Evolutionary conservation across 1,140 invertebrate genomes (phyloP).

Genomic region (Euschistus heros): DNA sequence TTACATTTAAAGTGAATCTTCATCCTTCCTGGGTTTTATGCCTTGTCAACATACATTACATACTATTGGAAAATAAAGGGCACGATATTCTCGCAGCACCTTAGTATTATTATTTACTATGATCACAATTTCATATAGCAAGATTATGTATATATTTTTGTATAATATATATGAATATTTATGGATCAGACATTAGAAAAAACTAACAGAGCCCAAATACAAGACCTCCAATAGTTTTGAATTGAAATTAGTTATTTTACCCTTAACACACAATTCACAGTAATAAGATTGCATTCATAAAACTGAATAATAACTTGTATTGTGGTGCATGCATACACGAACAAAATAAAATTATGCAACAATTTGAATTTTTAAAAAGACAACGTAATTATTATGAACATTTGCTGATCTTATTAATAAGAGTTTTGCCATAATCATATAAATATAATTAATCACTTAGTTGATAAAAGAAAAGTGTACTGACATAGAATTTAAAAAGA

Average conservation of each 20-base stretch:
- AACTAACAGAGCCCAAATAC: not conserved
- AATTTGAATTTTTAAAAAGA: not conserved
- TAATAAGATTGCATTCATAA: not conserved
- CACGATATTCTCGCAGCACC: constrained; percentile 3
- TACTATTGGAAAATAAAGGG: constrained; percentile 9
- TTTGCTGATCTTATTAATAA: too few species aligned
- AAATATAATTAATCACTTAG: too few species aligned
- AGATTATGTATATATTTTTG: not conserved
- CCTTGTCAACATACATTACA: constrained; percentile 12
- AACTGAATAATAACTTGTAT: not conserved
- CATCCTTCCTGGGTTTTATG: constrained; percentile 2
- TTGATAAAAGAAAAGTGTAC: too few species aligned
- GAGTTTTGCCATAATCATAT: too few species aligned
- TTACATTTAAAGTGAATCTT: constrained; percentile 2
- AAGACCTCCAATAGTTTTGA: not conserved
- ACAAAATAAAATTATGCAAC: not conserved
- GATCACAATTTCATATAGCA: not conserved
- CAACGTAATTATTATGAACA: not conserved
- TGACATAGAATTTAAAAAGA: too few species aligned
- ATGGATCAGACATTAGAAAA: too few species aligned
- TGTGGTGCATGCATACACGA: not conserved
- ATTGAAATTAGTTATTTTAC: not conserved
- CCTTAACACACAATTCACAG: not conserved
- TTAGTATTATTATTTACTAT: not conserved
- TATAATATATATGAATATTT: not conserved